Evolutionary conservation across 1,140 invertebrate genomes (phyloP), one percentile per base, ranked within the genome.

Genomic region (Aphelinus certus): DNA sequence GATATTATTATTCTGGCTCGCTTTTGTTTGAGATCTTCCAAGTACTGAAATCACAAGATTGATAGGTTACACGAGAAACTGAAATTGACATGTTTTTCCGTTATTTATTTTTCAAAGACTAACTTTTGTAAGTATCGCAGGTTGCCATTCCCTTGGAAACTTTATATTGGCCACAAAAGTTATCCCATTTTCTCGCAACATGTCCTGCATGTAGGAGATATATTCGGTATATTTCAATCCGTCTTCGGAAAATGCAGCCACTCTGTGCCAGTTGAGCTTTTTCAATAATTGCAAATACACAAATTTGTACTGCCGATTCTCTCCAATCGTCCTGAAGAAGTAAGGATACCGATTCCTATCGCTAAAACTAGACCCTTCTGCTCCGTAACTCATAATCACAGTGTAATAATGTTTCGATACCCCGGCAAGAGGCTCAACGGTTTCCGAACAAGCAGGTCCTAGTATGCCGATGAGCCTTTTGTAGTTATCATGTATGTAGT

Each of bases 391-490:
- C 58, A 96, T 92, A 0, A 95, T 91, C 53, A 95, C 88, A 46
- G 92, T 93, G 73, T 91, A 91, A 79, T 93, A 95, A 80, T 94
- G 91, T 71, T 92, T 93, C 0, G 94, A 93, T n/a, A 96, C 90
- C 0, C 93, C 93, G 7, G 94, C 94, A 26, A 96, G 88, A 0
- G 94, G 94, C 82, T 95, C 94, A 0, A 95, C 92, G 1, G 94
- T 95, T 82, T 96, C 94, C 3, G 93, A 94, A 83, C 95, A 96
- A 6, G 93, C 94, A 3, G 95, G 95, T n/a, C 95, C 95, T 56
- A 95, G 82, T 46, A 96, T 91, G 3, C 94, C 94, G 56, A 93
- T 88, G 51, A 95, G 83, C 48, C 89, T 89, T 6, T 88, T 81
- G 61, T 88, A 89, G 53, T 88, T 85, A 46, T 88, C 86, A 42